A percentile compares a stretch with the other conserved stretches of the same genome.
These are phyloP conservation scores for Porphyrio hochstetteri DNA, from an alignment of 2,113 vertebrate species.

Conservation along the genomic window DNA sequence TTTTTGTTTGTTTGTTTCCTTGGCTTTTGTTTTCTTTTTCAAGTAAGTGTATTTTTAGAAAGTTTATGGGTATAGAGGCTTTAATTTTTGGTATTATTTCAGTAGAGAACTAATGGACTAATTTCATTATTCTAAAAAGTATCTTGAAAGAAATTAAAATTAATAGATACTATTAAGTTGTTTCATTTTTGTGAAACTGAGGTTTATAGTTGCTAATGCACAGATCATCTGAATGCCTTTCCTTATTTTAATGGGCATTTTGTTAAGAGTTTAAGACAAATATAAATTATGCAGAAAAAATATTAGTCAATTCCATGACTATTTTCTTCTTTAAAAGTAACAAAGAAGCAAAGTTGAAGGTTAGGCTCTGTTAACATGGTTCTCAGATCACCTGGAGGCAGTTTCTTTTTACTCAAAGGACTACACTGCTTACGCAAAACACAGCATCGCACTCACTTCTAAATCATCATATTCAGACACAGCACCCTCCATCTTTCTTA, in stretches of 20 bases:
- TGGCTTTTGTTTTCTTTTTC: neutral
- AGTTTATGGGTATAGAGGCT: neutral
- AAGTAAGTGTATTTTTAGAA: neutral
- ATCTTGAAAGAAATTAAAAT: neutral
- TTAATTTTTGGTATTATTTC: neutral
- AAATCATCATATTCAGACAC: neutral
- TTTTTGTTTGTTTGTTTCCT: too few species aligned
- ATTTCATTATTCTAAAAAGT: neutral
- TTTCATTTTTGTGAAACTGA: neutral
- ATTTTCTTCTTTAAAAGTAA: neutral
- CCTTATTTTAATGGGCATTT: neutral
- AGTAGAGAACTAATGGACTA: neutral
- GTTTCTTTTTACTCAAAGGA: neutral
- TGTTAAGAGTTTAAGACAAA: neutral
- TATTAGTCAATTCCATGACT: neutral
- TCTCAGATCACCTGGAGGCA: neutral
- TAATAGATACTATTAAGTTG: neutral
- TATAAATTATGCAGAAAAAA: neutral
- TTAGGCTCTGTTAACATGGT: neutral
- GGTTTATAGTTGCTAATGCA: neutral
- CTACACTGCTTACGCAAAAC: neutral
- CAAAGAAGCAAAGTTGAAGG: neutral
- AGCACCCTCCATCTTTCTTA: rapidly evolving
- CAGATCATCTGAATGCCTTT: neutral
- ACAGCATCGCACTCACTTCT: neutral